Percentiles rank a stretch among this genome's conserved stretches.
Conservation (phyloP, 2,113 vertebrate species). For the Megaceryle maxima region DNA sequence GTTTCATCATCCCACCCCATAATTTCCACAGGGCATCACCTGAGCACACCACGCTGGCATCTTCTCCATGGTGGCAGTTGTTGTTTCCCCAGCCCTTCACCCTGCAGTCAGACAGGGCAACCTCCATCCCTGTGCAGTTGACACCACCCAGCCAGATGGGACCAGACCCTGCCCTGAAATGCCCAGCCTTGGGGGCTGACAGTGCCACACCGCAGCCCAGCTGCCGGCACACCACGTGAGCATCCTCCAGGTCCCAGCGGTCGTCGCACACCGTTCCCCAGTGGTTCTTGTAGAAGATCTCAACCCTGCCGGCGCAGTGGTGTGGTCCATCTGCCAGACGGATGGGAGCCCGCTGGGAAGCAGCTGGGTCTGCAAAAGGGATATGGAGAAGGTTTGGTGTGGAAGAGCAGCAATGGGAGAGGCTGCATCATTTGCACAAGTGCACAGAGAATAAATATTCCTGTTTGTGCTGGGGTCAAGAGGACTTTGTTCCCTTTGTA, state of each 20-base stretch:
- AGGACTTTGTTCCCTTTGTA: neutral
- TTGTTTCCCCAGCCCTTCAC: neutral
- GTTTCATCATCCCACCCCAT: fast-evolving
- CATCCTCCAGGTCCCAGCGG: neutral
- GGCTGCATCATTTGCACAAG: fast-evolving
- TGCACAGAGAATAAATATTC: neutral
- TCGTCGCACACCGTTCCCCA: constrained; percentile 38
- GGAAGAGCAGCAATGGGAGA: neutral
- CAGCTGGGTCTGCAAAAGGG: neutral
- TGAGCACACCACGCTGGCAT: neutral
- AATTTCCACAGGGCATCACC: neutral
- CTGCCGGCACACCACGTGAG: constrained; percentile 80
- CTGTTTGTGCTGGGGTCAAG: neutral
- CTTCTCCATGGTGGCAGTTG: constrained; percentile 1
- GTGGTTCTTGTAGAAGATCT: neutral
- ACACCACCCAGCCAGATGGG: neutral
- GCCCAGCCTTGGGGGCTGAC: fast-evolving
- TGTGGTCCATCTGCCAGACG: neutral
- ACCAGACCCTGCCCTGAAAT: neutral
- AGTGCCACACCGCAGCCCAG: constrained; percentile 78
- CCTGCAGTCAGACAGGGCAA: neutral
- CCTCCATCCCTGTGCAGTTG: constrained; percentile 7
- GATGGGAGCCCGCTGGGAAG: neutral
- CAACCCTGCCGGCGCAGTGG: constrained; percentile 16
- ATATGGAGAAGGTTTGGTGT: neutral